These are phyloP conservation scores for Scomber colias DNA, from an alignment of 2,113 vertebrate species.

Conservation along the genomic window DNA sequence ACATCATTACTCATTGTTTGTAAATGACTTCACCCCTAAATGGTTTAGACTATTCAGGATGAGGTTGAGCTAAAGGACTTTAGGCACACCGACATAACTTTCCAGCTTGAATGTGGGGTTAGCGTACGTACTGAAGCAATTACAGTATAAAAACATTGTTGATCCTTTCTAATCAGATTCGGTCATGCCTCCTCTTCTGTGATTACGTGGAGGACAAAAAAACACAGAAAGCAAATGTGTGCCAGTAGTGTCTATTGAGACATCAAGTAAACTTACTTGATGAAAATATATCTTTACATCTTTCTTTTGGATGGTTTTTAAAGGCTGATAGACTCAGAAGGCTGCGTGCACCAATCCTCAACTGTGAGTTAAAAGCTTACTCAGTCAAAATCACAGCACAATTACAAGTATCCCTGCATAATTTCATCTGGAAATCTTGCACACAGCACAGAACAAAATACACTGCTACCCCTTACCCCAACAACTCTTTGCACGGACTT, in stretches of 20 bases:
- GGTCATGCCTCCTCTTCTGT: neutral
- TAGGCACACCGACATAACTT: no score
- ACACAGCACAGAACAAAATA: conserved; percentile 41
- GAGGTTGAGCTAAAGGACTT: no score
- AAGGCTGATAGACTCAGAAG: conserved; percentile 4
- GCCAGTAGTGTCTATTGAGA: neutral
- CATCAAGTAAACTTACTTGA: conserved; percentile 13
- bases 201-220: conserved; percentile 13
- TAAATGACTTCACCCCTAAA: no score
- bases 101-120: no score
- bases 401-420: conserved; percentile 44
- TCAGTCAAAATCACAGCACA: conserved; percentile 46
- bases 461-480: conserved; percentile 14
- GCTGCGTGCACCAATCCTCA: neutral
- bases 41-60: no score
- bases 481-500: conserved; percentile 38
- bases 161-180: conserved; percentile 14
- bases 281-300: conserved; percentile 32
- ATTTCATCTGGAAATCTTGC: conserved; percentile 47
- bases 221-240: neutral
- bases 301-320: conserved; percentile 21
- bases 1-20: no score
- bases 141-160: no score
- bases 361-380: conserved; percentile 17
- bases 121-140: no score